A percentile compares a stretch with the other conserved stretches of the same genome.
Evolutionary conservation across 2,888 invertebrate genomes (phyloP).

Genomic region (Ennomos fuscantarius): DNA sequence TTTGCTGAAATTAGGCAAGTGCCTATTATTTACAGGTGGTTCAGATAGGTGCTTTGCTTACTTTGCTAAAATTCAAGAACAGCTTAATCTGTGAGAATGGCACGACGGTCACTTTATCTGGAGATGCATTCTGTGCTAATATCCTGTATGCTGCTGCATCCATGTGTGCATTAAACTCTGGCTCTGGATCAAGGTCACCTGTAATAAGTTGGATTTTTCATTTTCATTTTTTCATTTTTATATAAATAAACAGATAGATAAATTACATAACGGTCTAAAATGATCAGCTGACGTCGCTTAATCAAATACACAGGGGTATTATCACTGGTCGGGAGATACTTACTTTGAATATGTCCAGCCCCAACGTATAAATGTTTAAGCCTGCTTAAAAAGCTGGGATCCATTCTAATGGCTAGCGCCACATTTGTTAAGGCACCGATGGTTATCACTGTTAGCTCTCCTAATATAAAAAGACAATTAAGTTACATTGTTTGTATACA

Average conservation of each 20-base stretch:
- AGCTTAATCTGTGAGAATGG: conserved; percentile 64
- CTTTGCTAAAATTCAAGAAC: conserved; percentile 54
- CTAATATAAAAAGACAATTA: conserved; percentile 51
- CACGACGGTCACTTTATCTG: conserved; percentile 66
- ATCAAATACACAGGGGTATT: too few relatives aligned
- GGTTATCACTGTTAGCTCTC: conserved; percentile 86
- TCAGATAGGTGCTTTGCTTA: conserved; percentile 38
- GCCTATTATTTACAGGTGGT: too few relatives aligned
- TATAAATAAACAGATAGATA: too few relatives aligned
- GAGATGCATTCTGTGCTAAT: conserved; percentile 55
- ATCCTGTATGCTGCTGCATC: conserved; percentile 73
- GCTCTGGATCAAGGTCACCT: conserved; percentile 52
- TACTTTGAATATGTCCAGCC: conserved; percentile 92
- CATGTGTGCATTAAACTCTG: conserved; percentile 71
- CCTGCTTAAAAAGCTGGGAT: conserved; percentile 86
- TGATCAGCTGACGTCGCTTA: too few relatives aligned
- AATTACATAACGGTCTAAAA: too few relatives aligned
- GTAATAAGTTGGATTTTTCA: conserved; percentile 21
- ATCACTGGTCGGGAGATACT: conserved; percentile 35
- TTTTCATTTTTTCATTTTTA: too few relatives aligned
- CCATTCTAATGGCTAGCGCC: conserved; percentile 89
- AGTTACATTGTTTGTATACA: too few relatives aligned
- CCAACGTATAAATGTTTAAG: conserved; percentile 90
- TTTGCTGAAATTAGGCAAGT: too few relatives aligned
- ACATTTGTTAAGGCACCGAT: conserved; percentile 92